phyloP scores from a whole-genome alignment of 2,888 invertebrate species.

The Zygogramma bicolorata region DNA sequence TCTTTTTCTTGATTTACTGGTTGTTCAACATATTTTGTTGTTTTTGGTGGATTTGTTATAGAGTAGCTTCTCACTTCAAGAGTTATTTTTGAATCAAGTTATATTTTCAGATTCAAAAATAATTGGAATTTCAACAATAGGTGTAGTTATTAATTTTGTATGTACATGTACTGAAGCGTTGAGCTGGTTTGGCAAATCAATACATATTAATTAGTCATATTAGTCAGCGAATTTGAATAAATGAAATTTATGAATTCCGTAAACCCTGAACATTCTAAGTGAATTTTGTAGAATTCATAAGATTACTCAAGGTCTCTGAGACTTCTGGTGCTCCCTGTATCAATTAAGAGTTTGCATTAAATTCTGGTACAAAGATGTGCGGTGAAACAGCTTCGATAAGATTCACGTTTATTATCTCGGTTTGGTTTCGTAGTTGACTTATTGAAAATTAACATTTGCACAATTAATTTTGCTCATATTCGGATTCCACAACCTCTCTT shows the following conservation, averaged over 20 bases:
- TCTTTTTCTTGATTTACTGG: background rate
- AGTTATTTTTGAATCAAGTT: background rate
- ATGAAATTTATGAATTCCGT: background rate
- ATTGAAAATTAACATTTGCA: too few species aligned
- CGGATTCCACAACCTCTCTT: too few species aligned
- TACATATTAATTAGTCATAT: background rate
- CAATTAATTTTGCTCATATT: too few species aligned
- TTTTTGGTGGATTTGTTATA: background rate
- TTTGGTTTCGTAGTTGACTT: too few species aligned
- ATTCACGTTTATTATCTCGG: too few species aligned
- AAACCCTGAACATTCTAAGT: background rate
- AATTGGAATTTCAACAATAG: background rate
- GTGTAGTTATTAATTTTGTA: background rate
- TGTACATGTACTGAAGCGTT: background rate
- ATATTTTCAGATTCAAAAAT: background rate
- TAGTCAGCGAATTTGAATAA: background rate
- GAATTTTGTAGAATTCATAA: too few species aligned
- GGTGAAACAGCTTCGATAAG: too few species aligned
- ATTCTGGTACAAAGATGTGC: too few species aligned
- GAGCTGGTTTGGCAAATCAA: background rate
- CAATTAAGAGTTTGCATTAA: too few species aligned
- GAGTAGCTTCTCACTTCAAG: background rate
- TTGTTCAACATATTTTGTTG: too few species aligned
- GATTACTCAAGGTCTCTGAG: too few species aligned
- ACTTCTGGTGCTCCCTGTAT: too few species aligned